Evolutionary conservation across 2,113 vertebrate genomes (phyloP), one percentile per base, ranked within the genome.

Genomic region (Periophthalmus modestus): DNA sequence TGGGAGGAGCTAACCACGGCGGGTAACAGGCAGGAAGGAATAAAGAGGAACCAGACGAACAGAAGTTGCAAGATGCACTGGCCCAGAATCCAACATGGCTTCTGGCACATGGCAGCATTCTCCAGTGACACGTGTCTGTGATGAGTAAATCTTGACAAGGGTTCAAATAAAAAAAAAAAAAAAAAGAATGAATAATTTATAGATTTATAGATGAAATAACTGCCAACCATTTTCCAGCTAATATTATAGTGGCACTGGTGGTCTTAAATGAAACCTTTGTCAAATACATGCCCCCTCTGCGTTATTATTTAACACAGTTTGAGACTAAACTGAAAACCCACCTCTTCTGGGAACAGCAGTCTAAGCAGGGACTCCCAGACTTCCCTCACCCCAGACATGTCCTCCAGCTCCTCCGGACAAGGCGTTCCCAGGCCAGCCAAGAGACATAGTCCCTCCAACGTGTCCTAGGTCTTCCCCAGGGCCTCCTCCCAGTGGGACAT

Each of bases 61-160:
- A 74, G 73, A 84, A 70, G 68, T 71, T 82, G 65, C 7, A 36
- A 78, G 23, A 76, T 71, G 66, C 85, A 88, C 52, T 89, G 86
- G 85, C 63, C 88, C 80, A 87, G 83, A 89, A 83, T 66, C 73
- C 83, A 81, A 90, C 72, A 34, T 88, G 82, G 85, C 87, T 89
- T 77, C 80, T 83, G 86, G 82, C 72, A 78, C 77, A 72, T 75
- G 74, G 82, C 47, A 83, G 82, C 85, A 28, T 55, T 80, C 83
- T 71, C 65, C 55, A 50, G 70, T 67, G 77, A 77, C 87, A 81
- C 83, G 82, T 89, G 84, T 82, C 81, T 73, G 52, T 43, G 59
- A 82, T n/a, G 18, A 52, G 48, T 19, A 52, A 18, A n/a, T 9
- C n/a, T 55, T 55, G 6, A 21, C 52, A 55, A 10, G 52, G 2